Evolutionary conservation across 1,140 invertebrate species (phyloP).

Genomic region (Oedothorax gibbosus): DNA sequence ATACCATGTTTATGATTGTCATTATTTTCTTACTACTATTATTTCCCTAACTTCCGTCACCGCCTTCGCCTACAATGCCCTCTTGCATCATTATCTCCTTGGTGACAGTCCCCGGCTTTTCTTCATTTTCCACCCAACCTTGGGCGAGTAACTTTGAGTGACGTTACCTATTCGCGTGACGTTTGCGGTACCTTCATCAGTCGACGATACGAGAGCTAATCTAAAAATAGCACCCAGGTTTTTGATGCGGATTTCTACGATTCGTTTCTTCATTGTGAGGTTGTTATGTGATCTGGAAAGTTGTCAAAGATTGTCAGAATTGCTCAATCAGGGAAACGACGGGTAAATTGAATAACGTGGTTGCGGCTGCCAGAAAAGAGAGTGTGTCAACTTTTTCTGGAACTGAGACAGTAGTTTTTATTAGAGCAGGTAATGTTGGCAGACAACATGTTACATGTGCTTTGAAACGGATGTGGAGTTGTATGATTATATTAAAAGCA

Average conservation of each 20-base stretch:
- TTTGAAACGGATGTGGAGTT: too few relatives aligned
- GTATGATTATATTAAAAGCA: too few relatives aligned
- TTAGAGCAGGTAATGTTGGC: too few relatives aligned
- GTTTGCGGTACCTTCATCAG: neutral
- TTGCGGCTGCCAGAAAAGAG: neutral
- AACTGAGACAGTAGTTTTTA: conserved; percentile 10
- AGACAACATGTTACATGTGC: too few relatives aligned
- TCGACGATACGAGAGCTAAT: too few relatives aligned
- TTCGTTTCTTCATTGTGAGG: conserved; percentile 31
- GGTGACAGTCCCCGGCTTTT: conserved; percentile 11
- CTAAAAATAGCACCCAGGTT: conserved; percentile 15
- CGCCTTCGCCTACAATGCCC: neutral
- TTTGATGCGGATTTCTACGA: conserved; percentile 30
- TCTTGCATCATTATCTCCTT: conserved; percentile 13
- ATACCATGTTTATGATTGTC: too few relatives aligned
- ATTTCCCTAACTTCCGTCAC: neutral
- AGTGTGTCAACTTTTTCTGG: conserved; percentile 11
- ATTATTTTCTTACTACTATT: neutral
- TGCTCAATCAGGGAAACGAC: conserved; percentile 24
- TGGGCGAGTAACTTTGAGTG: conserved; percentile 20
- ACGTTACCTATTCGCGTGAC: conserved; percentile 16
- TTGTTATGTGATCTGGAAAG: conserved; percentile 40
- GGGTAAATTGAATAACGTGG: conserved; percentile 18
- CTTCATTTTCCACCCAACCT: conserved; percentile 19
- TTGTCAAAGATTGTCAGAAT: conserved; percentile 39